Base-by-base conservation (phyloP, 92 coral and sea anemone species). In the Meandrina meandrites region DNA sequence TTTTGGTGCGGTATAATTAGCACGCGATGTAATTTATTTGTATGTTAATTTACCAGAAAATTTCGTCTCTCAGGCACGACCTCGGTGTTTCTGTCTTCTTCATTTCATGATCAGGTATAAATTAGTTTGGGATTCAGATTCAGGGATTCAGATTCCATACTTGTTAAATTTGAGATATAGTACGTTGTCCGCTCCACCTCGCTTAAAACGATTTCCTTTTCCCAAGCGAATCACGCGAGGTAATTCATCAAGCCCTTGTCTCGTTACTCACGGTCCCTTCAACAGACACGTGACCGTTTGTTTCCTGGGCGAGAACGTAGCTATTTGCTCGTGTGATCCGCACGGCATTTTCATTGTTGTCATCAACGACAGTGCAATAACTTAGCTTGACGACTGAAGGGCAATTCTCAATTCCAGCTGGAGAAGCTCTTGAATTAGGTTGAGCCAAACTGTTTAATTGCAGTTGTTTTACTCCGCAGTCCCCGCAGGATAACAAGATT, bases 401-500 rank as follows among this genome's bases (percentile, higher is more conserved):
- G 34, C 47, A 76, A 24, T 85, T 85, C 19, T 42, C 76, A 31
- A 48, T 76, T n/a, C 14, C 62, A 11, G 40, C 4, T 12, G 50
- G 45, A 12, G 58, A 15, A 31, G 53, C 73, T 40, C 57, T 64
- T 27, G 82, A 48, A 62, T 73, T 34, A 1, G 83, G 88, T 7
- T 85, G 88, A 85, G 88, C 34, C 22, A 71, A 48, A 68, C 50
- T 66, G 37, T 34, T 57, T 54, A 70, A n/a, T n/a, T n/a, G n/a
- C n/a, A n/a, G 70, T 17, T 80, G 79, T 56, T 57, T 51, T 19
- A 62, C 78, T 37, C 92, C 89, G 75, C 93, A 89, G 2, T 76
- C 77, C 30, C 92, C 89, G 70, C 93, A 89, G 2, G 88, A 81
- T 48, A 93, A 76, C 8, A 96, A 81, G 62, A 96, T 90, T 74